These are phyloP conservation scores for Daphoenositta chrysoptera DNA, from an alignment of 2,113 vertebrate genomes.

Conservation along the genomic window DNA sequence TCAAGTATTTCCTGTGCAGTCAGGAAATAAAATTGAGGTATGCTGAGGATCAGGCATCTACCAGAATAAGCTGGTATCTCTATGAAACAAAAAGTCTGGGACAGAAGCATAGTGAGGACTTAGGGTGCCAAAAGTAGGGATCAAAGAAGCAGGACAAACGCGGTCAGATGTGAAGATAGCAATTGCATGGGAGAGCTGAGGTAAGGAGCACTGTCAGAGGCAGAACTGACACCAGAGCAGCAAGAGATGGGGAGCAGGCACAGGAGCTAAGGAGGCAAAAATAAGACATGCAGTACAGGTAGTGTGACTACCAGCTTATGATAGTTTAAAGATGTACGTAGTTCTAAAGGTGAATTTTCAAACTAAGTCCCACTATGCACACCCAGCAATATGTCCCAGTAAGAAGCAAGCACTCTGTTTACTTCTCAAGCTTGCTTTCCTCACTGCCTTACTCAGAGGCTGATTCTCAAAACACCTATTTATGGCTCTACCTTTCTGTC, in stretches of 20 bases:
- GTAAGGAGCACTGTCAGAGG: not conserved
- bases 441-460: not conserved
- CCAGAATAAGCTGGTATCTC: not conserved
- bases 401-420: not conserved
- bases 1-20: not conserved
- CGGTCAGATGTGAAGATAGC: not conserved
- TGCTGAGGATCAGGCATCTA: not conserved
- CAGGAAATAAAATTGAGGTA: not conserved
- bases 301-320: not conserved
- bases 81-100: not conserved
- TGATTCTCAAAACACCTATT: not conserved
- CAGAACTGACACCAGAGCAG: not conserved
- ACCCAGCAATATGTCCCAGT: not conserved
- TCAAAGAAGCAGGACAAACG: not conserved
- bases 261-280: not conserved
- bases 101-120: not conserved
- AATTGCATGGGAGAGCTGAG: not conserved
- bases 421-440: not conserved
- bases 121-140: not conserved
- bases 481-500: not conserved
- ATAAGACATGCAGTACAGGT: not conserved
- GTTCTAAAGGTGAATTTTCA: not conserved
- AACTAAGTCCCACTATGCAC: not conserved
- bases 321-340: not conserved
- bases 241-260: not conserved